phyloP scores from a whole-genome alignment of 2,888 invertebrate genomes.

The Boloria euphrosyne region DNA sequence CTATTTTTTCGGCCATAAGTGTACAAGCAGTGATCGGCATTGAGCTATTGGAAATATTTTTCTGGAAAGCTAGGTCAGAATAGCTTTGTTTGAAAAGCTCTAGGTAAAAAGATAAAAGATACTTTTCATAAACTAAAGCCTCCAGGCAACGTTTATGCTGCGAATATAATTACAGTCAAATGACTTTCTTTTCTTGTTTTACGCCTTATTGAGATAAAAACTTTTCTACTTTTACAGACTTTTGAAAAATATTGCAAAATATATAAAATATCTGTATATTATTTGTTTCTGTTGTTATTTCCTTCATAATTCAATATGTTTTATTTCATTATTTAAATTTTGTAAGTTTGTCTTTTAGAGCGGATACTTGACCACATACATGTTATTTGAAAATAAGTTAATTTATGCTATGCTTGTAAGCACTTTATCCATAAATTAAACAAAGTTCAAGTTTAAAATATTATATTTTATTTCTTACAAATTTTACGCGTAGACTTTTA shows the following conservation, averaged over 20 bases:
- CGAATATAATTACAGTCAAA: conserved; percentile 18
- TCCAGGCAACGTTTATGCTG: conserved; percentile 8
- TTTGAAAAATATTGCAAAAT: not conserved
- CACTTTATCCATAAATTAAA: no score
- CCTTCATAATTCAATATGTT: not conserved
- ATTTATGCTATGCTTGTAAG: no score
- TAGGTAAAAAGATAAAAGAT: conserved; percentile 9
- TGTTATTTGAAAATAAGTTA: no score
- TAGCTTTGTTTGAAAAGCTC: conserved; percentile 17
- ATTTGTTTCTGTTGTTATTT: conserved; percentile 1
- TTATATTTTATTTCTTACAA: no score
- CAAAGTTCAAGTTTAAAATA: no score
- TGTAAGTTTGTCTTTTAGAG: no score
- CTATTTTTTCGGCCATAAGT: conserved; percentile 4
- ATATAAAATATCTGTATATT: not conserved
- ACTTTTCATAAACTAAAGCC: conserved; percentile 18
- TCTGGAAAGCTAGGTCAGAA: conserved; percentile 10
- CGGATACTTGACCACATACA: no score
- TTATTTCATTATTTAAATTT: not conserved
- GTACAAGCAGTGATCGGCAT: not conserved
- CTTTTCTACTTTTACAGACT: not conserved
- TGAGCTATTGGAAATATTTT: conserved; percentile 13
- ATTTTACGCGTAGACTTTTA: no score
- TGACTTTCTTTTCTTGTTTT: conserved; percentile 20
- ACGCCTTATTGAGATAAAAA: conserved; percentile 5